These are phyloP conservation scores for Lepidurus packardi DNA, from an alignment of 1,140 invertebrate species.

Conservation along the genomic window DNA sequence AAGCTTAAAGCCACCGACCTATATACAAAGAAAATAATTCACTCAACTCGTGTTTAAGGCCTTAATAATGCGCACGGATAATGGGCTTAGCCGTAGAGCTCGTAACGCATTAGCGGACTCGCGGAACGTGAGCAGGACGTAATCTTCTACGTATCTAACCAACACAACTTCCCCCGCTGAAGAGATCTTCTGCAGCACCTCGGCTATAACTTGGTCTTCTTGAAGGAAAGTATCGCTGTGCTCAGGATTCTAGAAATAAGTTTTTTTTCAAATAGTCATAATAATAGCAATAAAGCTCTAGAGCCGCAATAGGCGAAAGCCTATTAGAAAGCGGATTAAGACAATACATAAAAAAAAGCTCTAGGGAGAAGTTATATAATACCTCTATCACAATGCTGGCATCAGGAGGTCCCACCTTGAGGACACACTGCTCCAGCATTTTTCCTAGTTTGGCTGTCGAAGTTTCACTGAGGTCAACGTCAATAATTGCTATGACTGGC, in stretches of 20 bases:
- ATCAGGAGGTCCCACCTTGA: slow-evolving; percentile 86
- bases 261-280: slow-evolving; percentile 30
- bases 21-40: slow-evolving; percentile 15
- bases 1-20: slow-evolving; percentile 11
- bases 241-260: slow-evolving; percentile 55
- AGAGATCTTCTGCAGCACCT: slow-evolving; percentile 63
- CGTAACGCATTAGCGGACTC: slow-evolving; percentile 75
- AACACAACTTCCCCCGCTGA: slow-evolving; percentile 79
- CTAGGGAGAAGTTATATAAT: slow-evolving; percentile 35
- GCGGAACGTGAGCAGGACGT: slow-evolving; percentile 83
- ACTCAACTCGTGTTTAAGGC: slow-evolving; percentile 43
- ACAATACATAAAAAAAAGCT: slow-evolving; percentile 32
- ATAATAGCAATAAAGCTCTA: slow-evolving; percentile 18
- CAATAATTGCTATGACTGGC: slow-evolving; percentile 83
- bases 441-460: slow-evolving; percentile 63
- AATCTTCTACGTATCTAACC: slow-evolving; percentile 81
- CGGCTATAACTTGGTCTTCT: slow-evolving; percentile 55
- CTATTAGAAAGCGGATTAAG: neutral
- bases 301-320: neutral
- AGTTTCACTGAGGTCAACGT: slow-evolving; percentile 76
- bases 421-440: slow-evolving; percentile 78
- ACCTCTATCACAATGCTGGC: slow-evolving; percentile 81
- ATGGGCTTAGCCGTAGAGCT: slow-evolving; percentile 55
- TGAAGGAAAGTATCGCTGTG: slow-evolving; percentile 1
- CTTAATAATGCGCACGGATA: slow-evolving; percentile 39